Conservation (phyloP, 1,140 invertebrate species). For the Lepeophtheirus salmonis region DNA sequence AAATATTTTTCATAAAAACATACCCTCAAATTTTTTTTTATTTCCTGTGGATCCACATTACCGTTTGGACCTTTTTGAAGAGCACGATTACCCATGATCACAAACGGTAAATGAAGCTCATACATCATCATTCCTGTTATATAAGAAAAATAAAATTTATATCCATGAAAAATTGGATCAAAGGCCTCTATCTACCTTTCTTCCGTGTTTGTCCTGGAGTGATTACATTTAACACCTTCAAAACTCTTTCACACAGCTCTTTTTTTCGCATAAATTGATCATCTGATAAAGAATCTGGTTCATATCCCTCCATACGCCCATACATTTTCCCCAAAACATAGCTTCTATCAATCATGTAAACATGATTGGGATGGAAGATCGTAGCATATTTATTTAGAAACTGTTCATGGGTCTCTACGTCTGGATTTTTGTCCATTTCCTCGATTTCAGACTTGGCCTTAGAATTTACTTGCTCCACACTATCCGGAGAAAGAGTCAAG, state of each 20-base stretch:
- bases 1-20: background rate
- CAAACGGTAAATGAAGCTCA: constrained; percentile 16
- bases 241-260: constrained; percentile 11
- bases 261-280: constrained; percentile 9
- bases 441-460: background rate
- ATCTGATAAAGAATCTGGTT: constrained; percentile 1
- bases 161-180: background rate
- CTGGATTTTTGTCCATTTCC: background rate
- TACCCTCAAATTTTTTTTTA: constrained; percentile 6
- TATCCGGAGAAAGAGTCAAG: background rate
- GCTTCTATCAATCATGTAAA: constrained; percentile 1
- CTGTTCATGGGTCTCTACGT: background rate
- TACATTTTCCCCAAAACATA: constrained; percentile 14
- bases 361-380: constrained; percentile 3
- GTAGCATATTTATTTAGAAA: constrained; percentile 4
- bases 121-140: constrained; percentile 12
- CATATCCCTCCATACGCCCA: constrained; percentile 12
- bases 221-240: constrained; percentile 2
- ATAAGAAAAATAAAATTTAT: background rate
- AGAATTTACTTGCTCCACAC: background rate
- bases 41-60: background rate
- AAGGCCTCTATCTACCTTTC: background rate
- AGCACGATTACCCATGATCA: constrained; percentile 2
- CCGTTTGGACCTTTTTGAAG: background rate
- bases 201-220: constrained; percentile 5